Evolutionary conservation across 2,113 vertebrate genomes (phyloP).

Genomic region (Grus americana): DNA sequence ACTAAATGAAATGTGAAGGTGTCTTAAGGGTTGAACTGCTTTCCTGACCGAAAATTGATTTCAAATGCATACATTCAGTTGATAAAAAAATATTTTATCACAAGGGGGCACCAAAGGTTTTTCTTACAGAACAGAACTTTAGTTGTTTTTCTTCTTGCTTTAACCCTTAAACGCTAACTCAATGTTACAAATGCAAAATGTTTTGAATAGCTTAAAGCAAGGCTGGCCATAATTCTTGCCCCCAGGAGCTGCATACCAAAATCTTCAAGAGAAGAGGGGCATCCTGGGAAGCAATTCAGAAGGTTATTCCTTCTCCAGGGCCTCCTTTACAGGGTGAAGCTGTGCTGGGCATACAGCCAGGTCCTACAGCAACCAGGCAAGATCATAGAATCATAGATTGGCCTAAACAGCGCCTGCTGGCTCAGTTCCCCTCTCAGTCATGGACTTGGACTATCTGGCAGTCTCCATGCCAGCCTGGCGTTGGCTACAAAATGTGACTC

Average conservation of each 20-base stretch:
- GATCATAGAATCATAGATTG: neutral
- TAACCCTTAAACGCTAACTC: neutral
- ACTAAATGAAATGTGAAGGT: neutral
- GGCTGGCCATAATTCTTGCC: neutral
- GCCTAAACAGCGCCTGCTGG: neutral
- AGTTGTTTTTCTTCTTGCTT: neutral
- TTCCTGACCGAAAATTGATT: neutral
- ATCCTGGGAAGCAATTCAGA: neutral
- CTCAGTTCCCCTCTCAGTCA: neutral
- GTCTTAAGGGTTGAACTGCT: neutral
- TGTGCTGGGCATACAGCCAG: neutral
- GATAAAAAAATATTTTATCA: conserved; percentile 9
- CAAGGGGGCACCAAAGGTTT: conserved; percentile 65
- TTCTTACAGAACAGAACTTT: neutral
- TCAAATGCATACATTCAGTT: neutral
- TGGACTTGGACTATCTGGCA: neutral
- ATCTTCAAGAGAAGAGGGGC: neutral
- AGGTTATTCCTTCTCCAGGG: neutral
- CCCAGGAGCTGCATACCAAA: neutral
- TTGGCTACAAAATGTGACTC: neutral
- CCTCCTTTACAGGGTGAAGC: neutral
- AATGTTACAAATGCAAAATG: neutral
- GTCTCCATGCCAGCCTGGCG: neutral
- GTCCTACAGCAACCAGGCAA: neutral
- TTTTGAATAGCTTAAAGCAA: neutral